phyloP scores from a whole-genome alignment of 1,140 invertebrate species.

The Bathynomus jamesi region DNA sequence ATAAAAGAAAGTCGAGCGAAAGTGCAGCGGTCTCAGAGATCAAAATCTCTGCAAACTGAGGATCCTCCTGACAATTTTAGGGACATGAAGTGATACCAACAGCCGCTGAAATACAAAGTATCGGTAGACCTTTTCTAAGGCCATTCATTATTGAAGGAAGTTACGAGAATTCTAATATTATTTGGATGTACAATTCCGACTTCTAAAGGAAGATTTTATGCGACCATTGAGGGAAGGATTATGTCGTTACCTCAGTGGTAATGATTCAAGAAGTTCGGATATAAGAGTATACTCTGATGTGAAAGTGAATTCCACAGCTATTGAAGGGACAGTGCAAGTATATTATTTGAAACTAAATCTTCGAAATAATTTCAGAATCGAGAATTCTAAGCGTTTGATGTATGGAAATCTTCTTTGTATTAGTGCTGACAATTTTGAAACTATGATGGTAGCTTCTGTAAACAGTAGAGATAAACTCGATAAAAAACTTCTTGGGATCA shows the following conservation, averaged over 20 bases:
- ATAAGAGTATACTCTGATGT: slow-evolving; percentile 22
- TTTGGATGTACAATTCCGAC: slow-evolving; percentile 64
- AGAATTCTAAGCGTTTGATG: slow-evolving; percentile 53
- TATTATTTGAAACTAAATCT: slow-evolving; percentile 17
- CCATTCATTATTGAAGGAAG: slow-evolving; percentile 53
- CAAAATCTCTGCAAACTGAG: neutral
- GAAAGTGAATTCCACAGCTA: neutral
- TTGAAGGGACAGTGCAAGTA: slow-evolving; percentile 7
- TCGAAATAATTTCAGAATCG: slow-evolving; percentile 23
- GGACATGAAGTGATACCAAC: slow-evolving; percentile 23
- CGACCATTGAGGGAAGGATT: slow-evolving; percentile 26
- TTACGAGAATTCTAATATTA: slow-evolving; percentile 60
- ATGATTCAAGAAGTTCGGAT: neutral
- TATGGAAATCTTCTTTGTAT: slow-evolving; percentile 65
- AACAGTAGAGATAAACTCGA: slow-evolving; percentile 45
- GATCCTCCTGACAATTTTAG: slow-evolving; percentile 29
- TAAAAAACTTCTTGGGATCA: slow-evolving; percentile 48
- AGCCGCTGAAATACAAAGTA: slow-evolving; percentile 2
- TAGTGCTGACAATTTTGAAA: slow-evolving; percentile 57
- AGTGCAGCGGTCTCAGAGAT: neutral
- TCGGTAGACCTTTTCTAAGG: slow-evolving; percentile 45
- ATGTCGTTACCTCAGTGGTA: slow-evolving; percentile 19
- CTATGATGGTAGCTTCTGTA: slow-evolving; percentile 59
- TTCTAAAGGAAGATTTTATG: slow-evolving; percentile 60
- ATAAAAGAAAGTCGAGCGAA: neutral